Evolutionary conservation across 2,797 vertebrate species (phyloP), one percentile per base, ranked within the genome.

Genomic region (Chelon auratus): DNA sequence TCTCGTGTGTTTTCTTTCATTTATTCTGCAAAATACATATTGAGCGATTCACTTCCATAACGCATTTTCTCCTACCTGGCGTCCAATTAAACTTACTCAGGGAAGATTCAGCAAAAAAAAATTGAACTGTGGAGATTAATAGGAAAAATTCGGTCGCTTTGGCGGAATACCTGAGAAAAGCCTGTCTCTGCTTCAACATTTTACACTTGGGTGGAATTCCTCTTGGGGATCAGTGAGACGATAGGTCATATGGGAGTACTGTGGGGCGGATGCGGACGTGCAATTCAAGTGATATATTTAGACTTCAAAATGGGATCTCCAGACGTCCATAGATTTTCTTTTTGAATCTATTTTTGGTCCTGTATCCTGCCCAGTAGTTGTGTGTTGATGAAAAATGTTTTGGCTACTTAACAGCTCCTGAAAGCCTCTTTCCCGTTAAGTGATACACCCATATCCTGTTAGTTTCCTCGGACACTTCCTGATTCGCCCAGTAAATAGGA

Each of bases 401-500:
- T 80, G 67, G 81, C 81, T 68, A 86, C 93, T 95, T 93, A 82
- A 72, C 82, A 90, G 74, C 85, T 78, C 78, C 81, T 89, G 72
- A 87, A 87, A 90, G 78, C 72, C 78, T 72, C 72, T 77, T 78
- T 87, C 82, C 85, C 64, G 63, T 76, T 77, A 84, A 74, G 76
- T 67, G 72, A 92, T 80, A 89, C 87, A 82, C 81, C 90, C 80
- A 87, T 75, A 92, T 95, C 94, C 93, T 95, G 92, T 94, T 93
- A 82, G 90, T 87, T 92, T 93, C 83, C 84, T 73, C 45, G 42
- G 68, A 81, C 86, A 67, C 84, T 82, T 93, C 92, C 91, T 76
- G 81, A 84, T 74, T 89, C 71, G 66, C 70, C 64, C 7, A n/a
- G 84, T 91, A 88, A 89, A 83, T 85, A 91, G 90, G 90, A 93